Conservation (phyloP, 2,888 invertebrate species). For the Malthinus flaveolus region DNA sequence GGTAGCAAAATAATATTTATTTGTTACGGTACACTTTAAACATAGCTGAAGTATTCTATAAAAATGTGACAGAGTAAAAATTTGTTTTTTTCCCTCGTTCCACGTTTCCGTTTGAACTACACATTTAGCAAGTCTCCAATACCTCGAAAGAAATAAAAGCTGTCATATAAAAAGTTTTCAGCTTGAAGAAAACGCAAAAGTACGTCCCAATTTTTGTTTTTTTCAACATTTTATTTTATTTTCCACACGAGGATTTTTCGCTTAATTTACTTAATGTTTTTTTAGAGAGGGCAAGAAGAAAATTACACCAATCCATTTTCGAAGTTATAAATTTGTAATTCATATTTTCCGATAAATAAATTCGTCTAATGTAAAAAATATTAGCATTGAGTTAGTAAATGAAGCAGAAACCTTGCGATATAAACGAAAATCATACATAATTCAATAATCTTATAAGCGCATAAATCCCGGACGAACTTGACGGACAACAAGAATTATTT, state of each 20-base stretch:
- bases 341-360: slow-evolving; percentile 1
- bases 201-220: slow-evolving; percentile 6
- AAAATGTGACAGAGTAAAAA: slow-evolving; percentile 26
- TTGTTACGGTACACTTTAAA: no score
- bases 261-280: no score
- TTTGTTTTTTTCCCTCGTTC: slow-evolving; percentile 22
- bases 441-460: neutral
- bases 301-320: no score
- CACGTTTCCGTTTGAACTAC: slow-evolving; percentile 23
- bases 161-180: slow-evolving; percentile 29
- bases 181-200: slow-evolving; percentile 23
- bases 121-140: slow-evolving; percentile 24
- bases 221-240: no score
- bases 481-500: slow-evolving; percentile 5
- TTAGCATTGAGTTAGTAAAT: slow-evolving; percentile 5
- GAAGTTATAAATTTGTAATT: slow-evolving; percentile 1
- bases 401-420: slow-evolving; percentile 3
- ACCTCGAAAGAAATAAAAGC: slow-evolving; percentile 28
- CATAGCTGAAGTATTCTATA: neutral
- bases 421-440: slow-evolving; percentile 1
- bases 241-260: no score
- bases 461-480: neutral
- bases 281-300: no score
- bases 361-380: neutral
- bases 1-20: no score